phyloP scores from a whole-genome alignment of 2,113 vertebrate species.

The Microtus oregoni region DNA sequence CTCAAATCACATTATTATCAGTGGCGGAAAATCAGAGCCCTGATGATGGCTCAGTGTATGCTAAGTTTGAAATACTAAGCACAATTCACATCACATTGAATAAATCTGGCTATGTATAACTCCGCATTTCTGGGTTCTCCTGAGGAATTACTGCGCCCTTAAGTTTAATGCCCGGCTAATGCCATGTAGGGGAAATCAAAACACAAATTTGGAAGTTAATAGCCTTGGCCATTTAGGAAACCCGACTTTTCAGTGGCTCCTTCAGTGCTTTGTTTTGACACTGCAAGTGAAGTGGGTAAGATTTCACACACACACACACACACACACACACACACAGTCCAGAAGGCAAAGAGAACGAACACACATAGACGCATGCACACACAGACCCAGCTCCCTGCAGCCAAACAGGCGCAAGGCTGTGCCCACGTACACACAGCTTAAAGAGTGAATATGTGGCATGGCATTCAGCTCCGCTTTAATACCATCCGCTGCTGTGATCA shows the following conservation, averaged over 20 bases:
- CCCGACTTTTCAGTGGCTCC: constrained; percentile 61
- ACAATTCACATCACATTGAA: constrained; percentile 53
- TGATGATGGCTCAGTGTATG: constrained; percentile 70
- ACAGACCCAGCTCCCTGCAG: background rate
- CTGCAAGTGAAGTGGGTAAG: background rate
- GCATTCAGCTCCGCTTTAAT: constrained; percentile 83
- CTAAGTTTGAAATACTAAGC: constrained; percentile 66
- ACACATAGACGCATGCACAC: background rate
- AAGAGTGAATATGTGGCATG: constrained; percentile 77
- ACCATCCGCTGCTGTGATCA: constrained; percentile 72
- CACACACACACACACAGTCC: background rate
- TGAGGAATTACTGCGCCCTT: constrained; percentile 47
- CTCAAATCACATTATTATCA: constrained; percentile 77
- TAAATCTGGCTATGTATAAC: constrained; percentile 56
- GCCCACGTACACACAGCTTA: constrained; percentile 64
- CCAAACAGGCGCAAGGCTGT: constrained; percentile 37
- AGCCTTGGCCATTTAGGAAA: constrained; percentile 60
- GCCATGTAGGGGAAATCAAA: constrained; percentile 66
- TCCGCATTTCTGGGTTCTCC: constrained; percentile 50
- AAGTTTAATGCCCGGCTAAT: constrained; percentile 49
- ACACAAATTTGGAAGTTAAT: constrained; percentile 72
- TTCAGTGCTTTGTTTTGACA: constrained; percentile 49
- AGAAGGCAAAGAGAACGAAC: background rate
- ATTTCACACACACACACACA: background rate
- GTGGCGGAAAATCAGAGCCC: constrained; percentile 39